These are phyloP conservation scores for Mycteria americana DNA, from an alignment of 2,797 vertebrate species.

Conservation along the genomic window DNA sequence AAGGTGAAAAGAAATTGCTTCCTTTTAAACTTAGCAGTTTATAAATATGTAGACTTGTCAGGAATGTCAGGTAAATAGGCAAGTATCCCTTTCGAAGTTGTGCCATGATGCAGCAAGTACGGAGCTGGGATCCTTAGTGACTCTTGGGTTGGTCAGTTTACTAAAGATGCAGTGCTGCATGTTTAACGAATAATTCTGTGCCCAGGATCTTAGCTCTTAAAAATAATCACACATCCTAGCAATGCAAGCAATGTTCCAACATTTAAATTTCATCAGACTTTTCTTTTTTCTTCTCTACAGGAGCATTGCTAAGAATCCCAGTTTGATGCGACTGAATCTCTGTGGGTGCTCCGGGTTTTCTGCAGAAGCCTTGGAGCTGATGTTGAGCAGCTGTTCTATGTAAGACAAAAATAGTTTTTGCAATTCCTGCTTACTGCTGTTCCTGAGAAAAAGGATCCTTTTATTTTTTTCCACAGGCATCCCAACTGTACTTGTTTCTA, in stretches of 20 bases:
- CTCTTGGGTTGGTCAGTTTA: neutral
- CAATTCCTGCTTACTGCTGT: neutral
- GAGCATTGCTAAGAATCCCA: constrained; percentile 78
- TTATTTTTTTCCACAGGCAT: neutral
- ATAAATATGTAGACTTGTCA: neutral
- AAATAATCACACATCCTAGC: neutral
- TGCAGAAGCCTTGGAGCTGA: constrained; percentile 72
- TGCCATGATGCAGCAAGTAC: neutral
- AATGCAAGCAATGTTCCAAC: neutral
- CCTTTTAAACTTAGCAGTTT: neutral
- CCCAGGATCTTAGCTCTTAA: neutral
- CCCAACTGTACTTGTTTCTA: neutral
- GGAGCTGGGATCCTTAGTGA: neutral
- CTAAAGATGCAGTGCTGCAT: neutral
- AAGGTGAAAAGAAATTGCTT: neutral
- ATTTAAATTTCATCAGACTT: neutral
- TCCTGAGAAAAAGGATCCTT: neutral
- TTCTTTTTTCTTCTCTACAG: constrained; percentile 63
- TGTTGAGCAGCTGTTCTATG: constrained; percentile 82
- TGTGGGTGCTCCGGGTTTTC: constrained; percentile 87
- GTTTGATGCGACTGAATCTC: constrained; percentile 85
- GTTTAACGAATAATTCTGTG: neutral
- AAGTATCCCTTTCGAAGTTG: neutral
- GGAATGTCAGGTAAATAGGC: neutral
- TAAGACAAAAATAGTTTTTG: constrained; percentile 55